phyloP scores from a whole-genome alignment of 2,113 vertebrate genomes.

The Xenotilapia longispinis region DNA sequence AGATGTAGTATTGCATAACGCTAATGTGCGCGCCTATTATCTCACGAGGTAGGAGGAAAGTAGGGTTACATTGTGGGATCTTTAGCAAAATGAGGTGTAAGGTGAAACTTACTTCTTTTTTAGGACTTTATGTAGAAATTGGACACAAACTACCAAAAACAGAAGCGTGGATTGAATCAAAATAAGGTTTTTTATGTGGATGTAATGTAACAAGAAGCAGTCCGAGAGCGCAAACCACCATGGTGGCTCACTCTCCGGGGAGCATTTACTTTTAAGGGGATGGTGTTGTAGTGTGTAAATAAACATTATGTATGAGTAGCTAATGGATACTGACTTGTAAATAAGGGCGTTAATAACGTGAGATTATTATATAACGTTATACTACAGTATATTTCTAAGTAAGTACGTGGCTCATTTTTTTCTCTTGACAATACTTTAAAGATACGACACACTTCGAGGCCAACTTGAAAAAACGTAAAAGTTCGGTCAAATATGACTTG shows the following conservation, averaged over 20 bases:
- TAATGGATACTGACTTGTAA: neutral
- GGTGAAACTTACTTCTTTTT: neutral
- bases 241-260: neutral
- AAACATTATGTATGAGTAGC: neutral
- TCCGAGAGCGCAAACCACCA: neutral
- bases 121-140: neutral
- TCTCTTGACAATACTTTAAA: neutral
- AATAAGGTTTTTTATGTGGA: neutral
- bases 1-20: neutral
- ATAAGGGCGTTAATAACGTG: neutral
- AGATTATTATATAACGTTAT: neutral
- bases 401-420: neutral
- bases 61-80: neutral
- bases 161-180: neutral
- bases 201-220: neutral
- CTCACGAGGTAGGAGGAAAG: neutral
- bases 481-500: neutral
- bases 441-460: neutral
- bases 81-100: neutral
- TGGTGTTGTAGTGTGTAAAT: neutral
- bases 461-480: rapidly evolving
- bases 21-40: neutral
- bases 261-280: neutral
- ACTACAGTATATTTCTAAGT: neutral
- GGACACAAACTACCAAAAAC: neutral